phyloP scores from a whole-genome alignment of 2,113 vertebrate species.

The Melanerpes formicivorus region DNA sequence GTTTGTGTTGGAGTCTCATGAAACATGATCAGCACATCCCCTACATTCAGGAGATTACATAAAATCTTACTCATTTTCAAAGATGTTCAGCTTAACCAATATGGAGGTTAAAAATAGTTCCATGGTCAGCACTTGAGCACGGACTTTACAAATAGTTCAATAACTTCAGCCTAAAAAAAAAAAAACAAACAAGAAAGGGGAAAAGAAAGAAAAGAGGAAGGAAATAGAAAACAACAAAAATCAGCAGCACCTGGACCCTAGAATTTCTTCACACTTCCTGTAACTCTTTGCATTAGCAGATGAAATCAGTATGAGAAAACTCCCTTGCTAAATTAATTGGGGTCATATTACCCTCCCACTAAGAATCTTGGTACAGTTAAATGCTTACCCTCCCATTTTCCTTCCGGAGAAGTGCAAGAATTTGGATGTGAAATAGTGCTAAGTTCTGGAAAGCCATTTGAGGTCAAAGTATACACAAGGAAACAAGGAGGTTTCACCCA shows the following conservation, averaged over 20 bases:
- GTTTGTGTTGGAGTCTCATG: constrained; percentile 68
- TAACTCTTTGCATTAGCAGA: neutral
- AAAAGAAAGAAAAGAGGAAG: neutral
- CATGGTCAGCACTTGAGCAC: constrained; percentile 7
- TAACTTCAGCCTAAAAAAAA: neutral
- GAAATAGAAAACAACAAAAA: neutral
- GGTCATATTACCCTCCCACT: neutral
- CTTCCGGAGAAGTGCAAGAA: neutral
- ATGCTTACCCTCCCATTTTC: neutral
- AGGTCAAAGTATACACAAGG: neutral
- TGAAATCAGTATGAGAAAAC: neutral
- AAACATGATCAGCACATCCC: constrained; percentile 56
- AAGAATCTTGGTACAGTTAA: neutral
- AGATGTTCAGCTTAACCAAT: constrained; percentile 43
- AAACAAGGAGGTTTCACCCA: neutral
- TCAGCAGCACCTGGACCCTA: neutral
- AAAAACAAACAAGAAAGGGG: neutral
- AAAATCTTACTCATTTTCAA: constrained; percentile 56
- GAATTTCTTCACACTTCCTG: neutral
- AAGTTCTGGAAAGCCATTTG: neutral
- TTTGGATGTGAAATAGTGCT: neutral
- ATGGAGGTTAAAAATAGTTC: constrained; percentile 17
- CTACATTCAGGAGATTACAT: constrained; percentile 15
- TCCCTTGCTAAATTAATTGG: neutral
- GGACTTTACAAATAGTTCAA: constrained; percentile 2